Evolutionary conservation across 2,888 invertebrate genomes (phyloP), one percentile per base, ranked within the genome.

Genomic region (Abrostola tripartita): DNA sequence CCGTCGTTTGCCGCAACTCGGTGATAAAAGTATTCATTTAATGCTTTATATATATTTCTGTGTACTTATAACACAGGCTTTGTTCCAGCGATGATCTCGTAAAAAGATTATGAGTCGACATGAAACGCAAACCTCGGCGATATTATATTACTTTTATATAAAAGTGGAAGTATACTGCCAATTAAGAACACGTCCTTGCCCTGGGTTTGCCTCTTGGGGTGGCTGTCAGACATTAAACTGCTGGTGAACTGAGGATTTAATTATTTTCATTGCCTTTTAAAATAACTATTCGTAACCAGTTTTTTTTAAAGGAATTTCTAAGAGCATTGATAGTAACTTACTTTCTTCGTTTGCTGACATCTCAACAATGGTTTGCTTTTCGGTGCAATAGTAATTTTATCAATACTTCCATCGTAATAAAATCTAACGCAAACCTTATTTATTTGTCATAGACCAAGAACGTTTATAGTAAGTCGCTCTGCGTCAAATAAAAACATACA

Each of bases 11-110:
- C 47, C 57, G 55, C 49, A 71, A 58, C 60, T 36, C 24, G 67
- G 76, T 71, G 67, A 66, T 72, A 72, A 72, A 72, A 72, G 76
- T 76, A 76, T 72, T 71, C 49, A 72, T 72, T 72, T 76, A 76
- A 76, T 71, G 67, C 11, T 60, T 72, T 76, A 71, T 66, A 76
- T 72, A 72, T 72, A 76, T 72, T 72, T 72, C 66, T 76, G 76
- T 65, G 76, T 74, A 63, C 44, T 77, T 74, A 70, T 74, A 68
- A 68, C 61, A 57, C 38, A 59, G 37, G 76, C 76, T 64, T 69
- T 74, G 75, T 78, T 69, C 65, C 78, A 63, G 62, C 57, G 24
- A 65, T 55, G 59, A 57, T 69, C 78, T 77, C 74, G 60, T 74
- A 74, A 74, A 74, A 74, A 74, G 70, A 62, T 74, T 74, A 74